A percentile compares a stretch with the other conserved stretches of the same genome.
These are phyloP conservation scores for Drosophila simulans DNA, from an alignment of 1,140 invertebrate species.

Conservation along the genomic window DNA sequence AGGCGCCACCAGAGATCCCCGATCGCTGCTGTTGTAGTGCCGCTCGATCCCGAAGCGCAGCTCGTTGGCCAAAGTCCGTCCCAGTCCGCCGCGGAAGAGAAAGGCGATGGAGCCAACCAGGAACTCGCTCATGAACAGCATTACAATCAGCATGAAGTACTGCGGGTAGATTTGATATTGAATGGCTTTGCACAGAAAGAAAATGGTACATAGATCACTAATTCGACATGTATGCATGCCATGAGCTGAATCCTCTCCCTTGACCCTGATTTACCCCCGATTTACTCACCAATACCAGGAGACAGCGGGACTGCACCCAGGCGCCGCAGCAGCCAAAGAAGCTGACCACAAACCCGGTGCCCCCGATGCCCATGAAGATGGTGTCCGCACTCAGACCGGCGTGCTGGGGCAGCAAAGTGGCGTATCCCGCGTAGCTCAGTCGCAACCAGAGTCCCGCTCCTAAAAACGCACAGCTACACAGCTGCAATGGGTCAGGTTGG, in stretches of 20 bases:
- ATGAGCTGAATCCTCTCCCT: neutral
- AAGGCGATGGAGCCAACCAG: constrained; percentile 91
- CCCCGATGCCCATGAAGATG: constrained; percentile 88
- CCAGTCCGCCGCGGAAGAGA: constrained; percentile 90
- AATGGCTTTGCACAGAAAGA: too few relatives aligned
- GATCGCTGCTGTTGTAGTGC: constrained; percentile 88
- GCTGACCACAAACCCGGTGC: constrained; percentile 89
- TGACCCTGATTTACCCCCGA: neutral
- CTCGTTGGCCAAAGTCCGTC: constrained; percentile 88
- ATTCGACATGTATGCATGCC: neutral
- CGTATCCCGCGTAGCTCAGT: constrained; percentile 89
- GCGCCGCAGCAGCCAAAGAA: constrained; percentile 93
- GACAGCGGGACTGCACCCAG: constrained; percentile 91
- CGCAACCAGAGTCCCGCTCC: constrained; percentile 91
- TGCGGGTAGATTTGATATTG: constrained; percentile 72
- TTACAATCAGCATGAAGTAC: constrained; percentile 93
- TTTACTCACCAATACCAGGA: constrained; percentile 89
- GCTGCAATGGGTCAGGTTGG: constrained; percentile 84
- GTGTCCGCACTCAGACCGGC: constrained; percentile 89
- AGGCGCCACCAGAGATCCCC: constrained; percentile 85
- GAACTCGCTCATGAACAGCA: constrained; percentile 92
- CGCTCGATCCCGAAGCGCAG: constrained; percentile 88
- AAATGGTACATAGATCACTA: neutral
- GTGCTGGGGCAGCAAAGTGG: constrained; percentile 89
- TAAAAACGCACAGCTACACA: constrained; percentile 90